Evolutionary conservation across 2,888 invertebrate species (phyloP).

Genomic region (Hyppa rectilinea): DNA sequence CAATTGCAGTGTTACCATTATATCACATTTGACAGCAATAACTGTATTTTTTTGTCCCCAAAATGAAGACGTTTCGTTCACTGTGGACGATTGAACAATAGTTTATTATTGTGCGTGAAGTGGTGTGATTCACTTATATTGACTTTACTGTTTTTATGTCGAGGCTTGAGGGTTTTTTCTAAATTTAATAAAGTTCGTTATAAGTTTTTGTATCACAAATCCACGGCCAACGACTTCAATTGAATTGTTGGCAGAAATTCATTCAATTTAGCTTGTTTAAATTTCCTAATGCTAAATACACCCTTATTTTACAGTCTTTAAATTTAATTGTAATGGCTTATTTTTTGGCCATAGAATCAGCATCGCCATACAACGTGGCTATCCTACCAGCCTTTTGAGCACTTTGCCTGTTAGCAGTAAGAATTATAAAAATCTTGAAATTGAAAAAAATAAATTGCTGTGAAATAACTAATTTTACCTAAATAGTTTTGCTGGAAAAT

Average conservation of each 20-base stretch:
- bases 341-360: too few species aligned
- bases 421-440: too few species aligned
- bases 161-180: slow-evolving; percentile 56
- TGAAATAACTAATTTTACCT: background rate
- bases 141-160: slow-evolving; percentile 64
- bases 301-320: background rate
- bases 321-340: too few species aligned
- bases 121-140: slow-evolving; percentile 72
- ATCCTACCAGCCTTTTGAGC: too few species aligned
- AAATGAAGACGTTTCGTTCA: slow-evolving; percentile 85
- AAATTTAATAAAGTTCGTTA: slow-evolving; percentile 53
- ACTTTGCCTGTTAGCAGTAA: too few species aligned
- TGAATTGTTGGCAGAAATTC: slow-evolving; percentile 12
- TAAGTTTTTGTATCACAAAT: slow-evolving; percentile 41
- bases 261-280: background rate
- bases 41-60: slow-evolving; percentile 85
- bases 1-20: slow-evolving; percentile 90
- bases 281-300: too few species aligned
- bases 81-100: slow-evolving; percentile 77
- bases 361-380: too few species aligned
- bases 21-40: slow-evolving; percentile 89
- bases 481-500: background rate
- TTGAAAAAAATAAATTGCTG: too few species aligned
- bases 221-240: slow-evolving; percentile 15
- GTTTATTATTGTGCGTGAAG: slow-evolving; percentile 75